Evolutionary conservation across 1,140 invertebrate species (phyloP).

Genomic region (Drosophila asahinai): DNA sequence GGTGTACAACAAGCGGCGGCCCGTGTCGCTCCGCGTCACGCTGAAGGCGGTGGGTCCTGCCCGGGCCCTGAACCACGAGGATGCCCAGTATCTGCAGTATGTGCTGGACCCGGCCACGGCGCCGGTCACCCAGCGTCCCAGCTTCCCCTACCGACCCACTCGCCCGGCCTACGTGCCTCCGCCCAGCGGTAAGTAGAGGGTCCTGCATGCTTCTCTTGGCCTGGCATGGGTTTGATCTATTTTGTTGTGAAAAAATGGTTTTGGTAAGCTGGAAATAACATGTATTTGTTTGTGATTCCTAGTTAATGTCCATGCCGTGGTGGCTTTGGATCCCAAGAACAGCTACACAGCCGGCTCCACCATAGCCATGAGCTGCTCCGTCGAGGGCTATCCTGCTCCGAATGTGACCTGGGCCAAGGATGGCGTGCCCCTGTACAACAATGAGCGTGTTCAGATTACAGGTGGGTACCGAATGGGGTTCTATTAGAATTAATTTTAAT

Average conservation of each 20-base stretch:
- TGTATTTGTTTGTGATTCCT: slow-evolving; percentile 9
- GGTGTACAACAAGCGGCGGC: slow-evolving; percentile 92
- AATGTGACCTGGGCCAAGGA: slow-evolving; percentile 93
- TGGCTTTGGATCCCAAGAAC: slow-evolving; percentile 86
- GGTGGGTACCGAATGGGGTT: slow-evolving; percentile 20
- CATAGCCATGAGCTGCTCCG: slow-evolving; percentile 90
- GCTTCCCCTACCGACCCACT: slow-evolving; percentile 85
- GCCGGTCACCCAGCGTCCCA: slow-evolving; percentile 69
- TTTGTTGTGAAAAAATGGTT: neutral
- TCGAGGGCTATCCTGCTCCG: slow-evolving; percentile 91
- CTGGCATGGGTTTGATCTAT: slow-evolving; percentile 34
- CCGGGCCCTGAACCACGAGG: slow-evolving; percentile 84
- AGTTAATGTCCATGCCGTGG: slow-evolving; percentile 88
- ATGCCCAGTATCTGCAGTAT: slow-evolving; percentile 86
- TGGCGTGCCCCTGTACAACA: slow-evolving; percentile 83
- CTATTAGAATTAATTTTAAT: neutral
- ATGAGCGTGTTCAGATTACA: slow-evolving; percentile 73
- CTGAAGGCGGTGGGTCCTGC: slow-evolving; percentile 90
- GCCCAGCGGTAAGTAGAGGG: slow-evolving; percentile 63
- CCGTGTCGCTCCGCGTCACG: slow-evolving; percentile 90
- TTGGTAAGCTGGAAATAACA: neutral
- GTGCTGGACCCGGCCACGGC: slow-evolving; percentile 86
- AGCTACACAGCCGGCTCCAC: slow-evolving; percentile 88
- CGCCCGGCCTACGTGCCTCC: slow-evolving; percentile 69
- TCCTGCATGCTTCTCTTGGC: slow-evolving; percentile 45